Conservation (phyloP, 2,113 vertebrate species). For the Falcunculus frontatus region DNA sequence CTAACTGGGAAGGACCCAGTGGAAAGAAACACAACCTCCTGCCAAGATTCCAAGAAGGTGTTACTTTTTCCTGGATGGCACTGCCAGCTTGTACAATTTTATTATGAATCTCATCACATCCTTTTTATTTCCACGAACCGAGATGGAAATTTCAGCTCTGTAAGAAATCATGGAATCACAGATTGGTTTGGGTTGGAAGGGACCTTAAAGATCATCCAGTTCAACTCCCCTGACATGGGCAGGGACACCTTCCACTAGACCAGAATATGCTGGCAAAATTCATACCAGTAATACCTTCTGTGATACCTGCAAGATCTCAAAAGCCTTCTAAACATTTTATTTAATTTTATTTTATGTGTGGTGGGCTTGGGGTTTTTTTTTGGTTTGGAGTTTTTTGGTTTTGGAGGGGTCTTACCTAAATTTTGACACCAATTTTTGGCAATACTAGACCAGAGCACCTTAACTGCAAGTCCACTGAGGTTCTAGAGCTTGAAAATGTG, state of each 20-base stretch:
- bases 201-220: not conserved
- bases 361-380: not conserved
- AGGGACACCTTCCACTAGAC: not conserved
- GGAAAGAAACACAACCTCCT: constrained; percentile 30
- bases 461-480: not conserved
- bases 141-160: not conserved
- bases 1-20: constrained; percentile 2
- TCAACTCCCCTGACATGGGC: not conserved
- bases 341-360: not conserved
- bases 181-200: not conserved
- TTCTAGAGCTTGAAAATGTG: not conserved
- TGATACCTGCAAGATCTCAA: not conserved
- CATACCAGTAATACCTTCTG: not conserved
- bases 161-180: not conserved
- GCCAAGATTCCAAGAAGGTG: constrained; percentile 18
- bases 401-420: not conserved
- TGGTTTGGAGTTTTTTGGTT: not conserved
- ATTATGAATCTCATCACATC: not conserved
- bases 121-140: not conserved
- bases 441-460: not conserved
- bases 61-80: constrained; percentile 10
- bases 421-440: not conserved
- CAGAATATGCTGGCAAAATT: not conserved
- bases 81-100: not conserved
- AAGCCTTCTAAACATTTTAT: not conserved